A percentile compares a stretch with the other conserved stretches of the same genome.
These are phyloP conservation scores for Myotis lucifugus DNA, from an alignment of 2,113 vertebrate species.

Conservation along the genomic window DNA sequence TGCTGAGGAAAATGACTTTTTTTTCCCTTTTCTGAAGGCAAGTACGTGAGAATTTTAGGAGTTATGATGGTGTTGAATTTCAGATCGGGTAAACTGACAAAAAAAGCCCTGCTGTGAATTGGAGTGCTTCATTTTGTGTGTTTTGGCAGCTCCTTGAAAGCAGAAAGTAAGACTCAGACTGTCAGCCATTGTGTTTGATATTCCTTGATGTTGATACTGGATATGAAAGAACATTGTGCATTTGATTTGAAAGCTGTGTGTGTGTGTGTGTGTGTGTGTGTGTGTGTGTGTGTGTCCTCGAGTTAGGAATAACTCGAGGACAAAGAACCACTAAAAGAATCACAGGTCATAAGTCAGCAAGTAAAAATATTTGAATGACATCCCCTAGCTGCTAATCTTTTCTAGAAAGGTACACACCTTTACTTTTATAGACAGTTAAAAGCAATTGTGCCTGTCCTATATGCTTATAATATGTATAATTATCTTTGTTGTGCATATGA, in stretches of 20 bases:
- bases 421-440: conserved; percentile 83
- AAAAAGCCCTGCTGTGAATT: conserved; percentile 77
- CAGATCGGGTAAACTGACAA: conserved; percentile 81
- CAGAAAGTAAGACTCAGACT: conserved; percentile 77
- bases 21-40: conserved; percentile 58
- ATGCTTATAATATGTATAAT: conserved; percentile 70
- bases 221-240: conserved; percentile 82
- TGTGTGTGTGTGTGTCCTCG: background rate
- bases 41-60: conserved; percentile 63
- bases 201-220: conserved; percentile 78
- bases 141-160: conserved; percentile 84
- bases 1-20: conserved; percentile 67
- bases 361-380: conserved; percentile 82
- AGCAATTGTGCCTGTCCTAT: conserved; percentile 78
- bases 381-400: conserved; percentile 80
- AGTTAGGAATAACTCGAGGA: conserved; percentile 72
- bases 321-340: conserved; percentile 44
- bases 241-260: conserved; percentile 72
- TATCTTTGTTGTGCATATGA: conserved; percentile 66
- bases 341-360: conserved; percentile 70
- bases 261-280: background rate
- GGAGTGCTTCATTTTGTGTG: conserved; percentile 79
- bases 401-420: conserved; percentile 81
- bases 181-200: conserved; percentile 80
- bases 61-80: conserved; percentile 81